Percentiles rank a stretch among this genome's conserved stretches.
Evolutionary conservation across 1,140 invertebrate genomes (phyloP).

Genomic region (Neotoxoptera formosana): DNA sequence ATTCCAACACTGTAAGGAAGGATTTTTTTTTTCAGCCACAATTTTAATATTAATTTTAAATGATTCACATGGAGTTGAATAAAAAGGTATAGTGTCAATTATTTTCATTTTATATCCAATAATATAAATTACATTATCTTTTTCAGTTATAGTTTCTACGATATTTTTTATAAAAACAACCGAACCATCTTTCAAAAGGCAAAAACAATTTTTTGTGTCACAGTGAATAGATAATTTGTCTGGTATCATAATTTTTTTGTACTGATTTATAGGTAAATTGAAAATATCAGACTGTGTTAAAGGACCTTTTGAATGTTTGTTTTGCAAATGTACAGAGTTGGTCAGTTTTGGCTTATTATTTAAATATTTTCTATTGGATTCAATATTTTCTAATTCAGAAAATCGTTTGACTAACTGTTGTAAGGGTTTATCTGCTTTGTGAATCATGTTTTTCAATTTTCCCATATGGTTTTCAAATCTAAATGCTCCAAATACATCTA

Average conservation of each 20-base stretch:
- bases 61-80: not conserved
- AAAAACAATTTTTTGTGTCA: not conserved
- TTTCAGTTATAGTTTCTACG: not conserved
- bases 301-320: too few species aligned
- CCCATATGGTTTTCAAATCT: too few species aligned
- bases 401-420: too few species aligned
- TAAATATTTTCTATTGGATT: too few species aligned
- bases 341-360: too few species aligned
- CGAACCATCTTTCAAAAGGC: not conserved
- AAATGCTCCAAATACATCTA: not conserved
- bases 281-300: too few species aligned
- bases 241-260: not conserved
- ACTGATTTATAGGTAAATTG: not conserved
- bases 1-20: not conserved
- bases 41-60: not conserved
- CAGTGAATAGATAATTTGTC: not conserved
- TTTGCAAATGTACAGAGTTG: too few species aligned
- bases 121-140: not conserved
- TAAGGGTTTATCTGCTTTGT: too few species aligned
- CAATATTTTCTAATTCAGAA: too few species aligned
- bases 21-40: not conserved
- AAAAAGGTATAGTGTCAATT: not conserved
- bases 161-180: not conserved
- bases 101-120: not conserved
- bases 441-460: too few species aligned